phyloP scores from a whole-genome alignment of 2,888 invertebrate genomes.

The Eucera pruinosa region DNA sequence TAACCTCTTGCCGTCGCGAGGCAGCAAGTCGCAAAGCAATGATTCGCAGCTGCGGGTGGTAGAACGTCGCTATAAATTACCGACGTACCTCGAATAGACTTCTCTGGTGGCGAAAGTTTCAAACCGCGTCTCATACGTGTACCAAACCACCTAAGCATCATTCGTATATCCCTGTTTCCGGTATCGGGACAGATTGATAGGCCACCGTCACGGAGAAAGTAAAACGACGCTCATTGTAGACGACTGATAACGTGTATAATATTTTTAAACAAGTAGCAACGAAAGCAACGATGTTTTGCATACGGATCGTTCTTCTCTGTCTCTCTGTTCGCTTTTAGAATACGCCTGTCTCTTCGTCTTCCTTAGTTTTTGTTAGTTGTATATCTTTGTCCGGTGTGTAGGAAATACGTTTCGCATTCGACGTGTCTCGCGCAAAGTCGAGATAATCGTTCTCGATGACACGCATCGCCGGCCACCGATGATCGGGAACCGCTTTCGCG shows the following conservation, averaged over 20 bases:
- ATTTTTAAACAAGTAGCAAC: background rate
- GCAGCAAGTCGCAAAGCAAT: constrained; percentile 28
- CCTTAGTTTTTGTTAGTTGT: background rate
- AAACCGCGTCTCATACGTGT: background rate
- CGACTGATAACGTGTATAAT: constrained; percentile 1
- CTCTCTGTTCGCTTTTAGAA: background rate
- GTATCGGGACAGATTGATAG: constrained; percentile 62
- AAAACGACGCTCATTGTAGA: constrained; percentile 29
- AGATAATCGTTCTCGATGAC: constrained; percentile 62
- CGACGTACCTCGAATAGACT: constrained; percentile 54
- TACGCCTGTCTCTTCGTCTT: background rate
- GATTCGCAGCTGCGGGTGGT: constrained; percentile 49
- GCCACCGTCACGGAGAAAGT: constrained; percentile 53
- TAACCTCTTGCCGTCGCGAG: constrained; percentile 13
- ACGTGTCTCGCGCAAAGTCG: constrained; percentile 49
- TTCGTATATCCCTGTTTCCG: constrained; percentile 20
- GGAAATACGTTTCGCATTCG: constrained; percentile 46
- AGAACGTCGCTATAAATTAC: constrained; percentile 53
- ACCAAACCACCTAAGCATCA: background rate
- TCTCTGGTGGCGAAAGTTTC: constrained; percentile 45
- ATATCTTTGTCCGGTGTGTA: constrained; percentile 1
- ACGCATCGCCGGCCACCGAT: constrained; percentile 55
- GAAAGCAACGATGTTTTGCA: background rate
- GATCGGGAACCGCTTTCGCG: constrained; percentile 62
- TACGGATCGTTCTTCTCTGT: background rate